Percentiles rank a stretch among this genome's conserved stretches.
Evolutionary conservation across 2,797 vertebrate species (phyloP).

Genomic region (Trematomus bernacchii): DNA sequence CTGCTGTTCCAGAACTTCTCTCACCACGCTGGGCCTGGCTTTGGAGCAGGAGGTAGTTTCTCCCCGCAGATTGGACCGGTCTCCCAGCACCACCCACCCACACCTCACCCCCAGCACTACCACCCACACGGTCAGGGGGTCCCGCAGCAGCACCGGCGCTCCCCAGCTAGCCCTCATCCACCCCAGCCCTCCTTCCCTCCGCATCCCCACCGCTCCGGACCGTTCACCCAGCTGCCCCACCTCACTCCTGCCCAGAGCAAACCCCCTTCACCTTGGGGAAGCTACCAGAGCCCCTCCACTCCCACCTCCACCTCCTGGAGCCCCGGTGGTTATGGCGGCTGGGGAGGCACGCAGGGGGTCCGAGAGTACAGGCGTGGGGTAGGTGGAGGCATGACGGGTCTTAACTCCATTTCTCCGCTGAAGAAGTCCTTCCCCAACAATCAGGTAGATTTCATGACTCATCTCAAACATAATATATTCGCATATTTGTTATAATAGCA

Average conservation of each 20-base stretch:
- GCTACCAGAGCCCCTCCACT: constrained; percentile 97
- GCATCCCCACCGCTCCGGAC: constrained; percentile 95
- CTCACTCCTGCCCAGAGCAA: constrained; percentile 96
- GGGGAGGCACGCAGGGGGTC: constrained; percentile 95
- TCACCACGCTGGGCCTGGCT: constrained; percentile 95
- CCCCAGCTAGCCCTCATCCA: constrained; percentile 96
- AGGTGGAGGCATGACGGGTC: constrained; percentile 93
- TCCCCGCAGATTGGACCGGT: constrained; percentile 97
- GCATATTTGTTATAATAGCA: neutral
- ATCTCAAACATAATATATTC: constrained; percentile 1
- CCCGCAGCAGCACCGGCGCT: constrained; percentile 96
- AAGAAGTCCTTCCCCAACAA: constrained; percentile 99
- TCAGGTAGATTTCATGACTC: constrained; percentile 84
- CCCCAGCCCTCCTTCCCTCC: constrained; percentile 93
- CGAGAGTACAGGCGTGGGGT: constrained; percentile 96
- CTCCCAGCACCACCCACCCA: constrained; percentile 94
- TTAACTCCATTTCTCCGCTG: constrained; percentile 97
- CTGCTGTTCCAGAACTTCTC: constrained; percentile 99
- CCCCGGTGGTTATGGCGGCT: constrained; percentile 94
- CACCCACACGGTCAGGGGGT: constrained; percentile 93
- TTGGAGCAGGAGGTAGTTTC: constrained; percentile 92
- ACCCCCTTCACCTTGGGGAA: constrained; percentile 97
- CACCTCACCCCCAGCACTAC: constrained; percentile 96
- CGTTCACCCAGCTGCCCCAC: constrained; percentile 97
- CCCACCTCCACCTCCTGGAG: constrained; percentile 97